A percentile compares a stretch with the other conserved stretches of the same genome.
phyloP scores from a whole-genome alignment of 2,888 invertebrate species.

The Pteria penguin region DNA sequence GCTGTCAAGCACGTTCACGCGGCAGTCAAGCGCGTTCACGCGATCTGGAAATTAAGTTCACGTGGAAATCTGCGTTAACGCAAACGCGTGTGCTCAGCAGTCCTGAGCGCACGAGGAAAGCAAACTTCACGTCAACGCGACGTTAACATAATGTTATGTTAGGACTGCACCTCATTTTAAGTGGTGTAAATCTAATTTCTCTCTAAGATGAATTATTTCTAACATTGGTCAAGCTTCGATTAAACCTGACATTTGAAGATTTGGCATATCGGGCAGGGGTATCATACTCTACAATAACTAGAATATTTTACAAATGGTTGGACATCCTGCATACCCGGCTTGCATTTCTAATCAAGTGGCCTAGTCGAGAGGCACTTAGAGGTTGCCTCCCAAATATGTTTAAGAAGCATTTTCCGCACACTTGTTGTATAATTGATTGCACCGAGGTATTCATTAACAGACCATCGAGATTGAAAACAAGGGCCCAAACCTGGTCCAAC shows the following conservation, averaged over 20 bases:
- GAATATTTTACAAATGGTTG: constrained; percentile 19
- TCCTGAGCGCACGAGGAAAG: no score
- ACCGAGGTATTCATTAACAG: constrained; percentile 39
- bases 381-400: constrained; percentile 31
- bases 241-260: constrained; percentile 29
- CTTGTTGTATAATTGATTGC: constrained; percentile 42
- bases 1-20: no score
- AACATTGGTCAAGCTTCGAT: constrained; percentile 33
- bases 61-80: no score
- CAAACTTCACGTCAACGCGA: no score
- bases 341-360: constrained; percentile 42
- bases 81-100: no score
- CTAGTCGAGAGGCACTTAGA: constrained; percentile 27
- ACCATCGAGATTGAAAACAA: constrained; percentile 30
- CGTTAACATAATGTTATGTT: no score
- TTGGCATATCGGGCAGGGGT: constrained; percentile 24
- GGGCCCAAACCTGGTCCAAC: constrained; percentile 35
- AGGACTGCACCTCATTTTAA: no score
- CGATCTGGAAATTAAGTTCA: no score
- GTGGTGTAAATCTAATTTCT: no score
- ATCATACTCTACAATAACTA: constrained; percentile 20
- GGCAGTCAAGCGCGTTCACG: no score
- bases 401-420: constrained; percentile 23
- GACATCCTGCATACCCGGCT: constrained; percentile 16
- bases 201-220: no score